Conservation (phyloP, 2,797 vertebrate genomes). For the Microctenopoma steveboyesi region DNA sequence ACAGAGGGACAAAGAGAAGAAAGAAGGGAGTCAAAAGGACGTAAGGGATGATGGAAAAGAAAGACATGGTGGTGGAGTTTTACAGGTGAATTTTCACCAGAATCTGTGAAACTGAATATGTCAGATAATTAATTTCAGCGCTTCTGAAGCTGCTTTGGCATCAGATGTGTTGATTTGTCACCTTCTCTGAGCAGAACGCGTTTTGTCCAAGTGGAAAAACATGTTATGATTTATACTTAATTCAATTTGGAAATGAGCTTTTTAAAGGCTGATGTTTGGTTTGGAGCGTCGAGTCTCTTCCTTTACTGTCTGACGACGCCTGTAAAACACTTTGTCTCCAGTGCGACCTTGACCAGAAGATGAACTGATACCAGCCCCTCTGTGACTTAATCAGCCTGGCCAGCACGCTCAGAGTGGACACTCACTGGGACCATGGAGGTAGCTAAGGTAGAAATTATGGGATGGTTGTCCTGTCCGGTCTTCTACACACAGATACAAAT, state of each 20-base stretch:
- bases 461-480: not conserved
- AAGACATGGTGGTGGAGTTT: no score
- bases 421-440: conserved; percentile 29
- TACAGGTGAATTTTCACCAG: not conserved
- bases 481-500: no score
- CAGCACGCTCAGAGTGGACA: conserved; percentile 15
- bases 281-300: not conserved
- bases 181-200: not conserved
- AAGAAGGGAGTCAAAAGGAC: no score
- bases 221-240: not conserved
- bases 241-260: not conserved
- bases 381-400: conserved; percentile 15
- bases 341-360: conserved; percentile 59
- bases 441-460: conserved; percentile 37
- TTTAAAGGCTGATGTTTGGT: not conserved
- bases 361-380: conserved; percentile 41
- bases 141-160: not conserved
- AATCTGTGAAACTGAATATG: not conserved
- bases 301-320: conserved; percentile 25
- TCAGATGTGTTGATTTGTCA: not conserved
- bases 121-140: not conserved
- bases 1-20: no score
- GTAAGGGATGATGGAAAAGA: no score
- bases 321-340: conserved; percentile 48
- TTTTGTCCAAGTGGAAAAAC: not conserved